Evolutionary conservation across 2,888 invertebrate species (phyloP).

Genomic region (Carabus problematicus): DNA sequence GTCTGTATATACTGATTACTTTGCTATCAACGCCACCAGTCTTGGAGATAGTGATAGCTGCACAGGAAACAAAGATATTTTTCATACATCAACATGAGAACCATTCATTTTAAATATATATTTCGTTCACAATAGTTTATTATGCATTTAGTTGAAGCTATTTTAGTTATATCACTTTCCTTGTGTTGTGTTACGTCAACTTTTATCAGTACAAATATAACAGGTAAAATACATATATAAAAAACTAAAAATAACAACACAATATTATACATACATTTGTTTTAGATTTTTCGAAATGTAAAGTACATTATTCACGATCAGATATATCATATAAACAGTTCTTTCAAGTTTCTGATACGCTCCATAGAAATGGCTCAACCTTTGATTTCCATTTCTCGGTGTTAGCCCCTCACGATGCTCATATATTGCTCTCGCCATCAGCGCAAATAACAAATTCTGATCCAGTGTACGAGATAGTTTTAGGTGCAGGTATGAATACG

Average conservation of each 20-base stretch:
- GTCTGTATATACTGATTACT: background rate
- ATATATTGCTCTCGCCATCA: conserved; percentile 69
- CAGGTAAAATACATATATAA: conserved; percentile 5
- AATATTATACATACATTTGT: conserved; percentile 26
- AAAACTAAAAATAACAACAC: background rate
- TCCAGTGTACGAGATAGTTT: conserved; percentile 74
- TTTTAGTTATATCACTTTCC: conserved; percentile 10
- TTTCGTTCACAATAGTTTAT: background rate
- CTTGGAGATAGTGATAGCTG: background rate
- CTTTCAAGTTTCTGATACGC: conserved; percentile 59
- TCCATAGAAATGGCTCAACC: conserved; percentile 22
- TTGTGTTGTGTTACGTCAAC: background rate
- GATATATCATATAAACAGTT: conserved; percentile 68
- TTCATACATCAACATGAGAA: background rate
- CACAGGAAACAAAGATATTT: conserved; percentile 8
- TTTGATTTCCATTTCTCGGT: conserved; percentile 73
- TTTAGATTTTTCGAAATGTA: conserved; percentile 60
- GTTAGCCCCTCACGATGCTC: conserved; percentile 72
- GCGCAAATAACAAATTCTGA: conserved; percentile 59
- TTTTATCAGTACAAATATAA: background rate
- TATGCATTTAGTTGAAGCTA: conserved; percentile 6
- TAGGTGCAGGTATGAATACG: conserved; percentile 75
- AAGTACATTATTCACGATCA: conserved; percentile 63
- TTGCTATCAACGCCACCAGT: background rate
- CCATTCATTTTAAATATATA: background rate